phyloP scores from a whole-genome alignment of 2,797 vertebrate genomes.

The Scolopax rusticola region DNA sequence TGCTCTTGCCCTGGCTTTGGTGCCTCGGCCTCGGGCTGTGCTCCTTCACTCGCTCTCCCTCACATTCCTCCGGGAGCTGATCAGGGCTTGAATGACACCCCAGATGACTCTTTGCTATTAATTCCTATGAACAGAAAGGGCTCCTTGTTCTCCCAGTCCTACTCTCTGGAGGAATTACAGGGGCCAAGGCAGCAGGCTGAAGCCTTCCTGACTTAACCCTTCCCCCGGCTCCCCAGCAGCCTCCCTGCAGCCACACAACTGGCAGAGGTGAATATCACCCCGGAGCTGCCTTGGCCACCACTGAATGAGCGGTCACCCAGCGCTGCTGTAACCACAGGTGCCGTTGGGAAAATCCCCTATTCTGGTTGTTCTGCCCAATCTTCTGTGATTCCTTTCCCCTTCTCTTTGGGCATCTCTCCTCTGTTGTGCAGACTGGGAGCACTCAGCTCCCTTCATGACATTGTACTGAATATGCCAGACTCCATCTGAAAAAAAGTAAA shows the following conservation, averaged over 20 bases:
- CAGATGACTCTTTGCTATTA: constrained; percentile 86
- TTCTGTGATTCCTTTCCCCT: neutral
- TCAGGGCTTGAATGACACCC: constrained; percentile 86
- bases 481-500: neutral
- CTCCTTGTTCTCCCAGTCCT: constrained; percentile 83
- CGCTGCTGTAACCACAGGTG: neutral
- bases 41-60: constrained; percentile 38
- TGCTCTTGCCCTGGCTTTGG: constrained; percentile 61
- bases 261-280: neutral
- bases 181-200: constrained; percentile 79
- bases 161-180: constrained; percentile 80
- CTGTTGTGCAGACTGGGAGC: neutral
- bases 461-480: neutral
- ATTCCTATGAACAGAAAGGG: constrained; percentile 84
- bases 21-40: constrained; percentile 65
- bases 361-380: neutral
- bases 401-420: neutral
- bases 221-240: constrained; percentile 51
- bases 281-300: neutral
- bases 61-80: constrained; percentile 82
- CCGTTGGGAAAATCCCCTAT: neutral
- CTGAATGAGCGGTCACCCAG: neutral
- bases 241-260: neutral
- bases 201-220: constrained; percentile 82
- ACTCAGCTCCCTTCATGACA: neutral